These are phyloP conservation scores for Lophius americanus DNA, from an alignment of 2,797 vertebrate species.

Conservation along the genomic window DNA sequence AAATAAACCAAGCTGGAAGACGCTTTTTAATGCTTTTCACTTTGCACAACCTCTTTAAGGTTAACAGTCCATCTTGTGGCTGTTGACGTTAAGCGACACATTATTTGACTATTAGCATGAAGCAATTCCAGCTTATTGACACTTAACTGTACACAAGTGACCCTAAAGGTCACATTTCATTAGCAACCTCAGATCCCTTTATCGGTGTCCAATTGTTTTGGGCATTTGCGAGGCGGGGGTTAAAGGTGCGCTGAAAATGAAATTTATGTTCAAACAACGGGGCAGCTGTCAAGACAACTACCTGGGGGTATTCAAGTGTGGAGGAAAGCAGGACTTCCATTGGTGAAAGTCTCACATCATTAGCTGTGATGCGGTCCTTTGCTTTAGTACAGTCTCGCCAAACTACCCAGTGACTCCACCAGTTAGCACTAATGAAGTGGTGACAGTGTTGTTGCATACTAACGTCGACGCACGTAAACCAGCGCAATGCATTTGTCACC, in stretches of 20 bases:
- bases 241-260: constrained; percentile 68
- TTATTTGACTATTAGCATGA: constrained; percentile 54
- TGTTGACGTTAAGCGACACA: constrained; percentile 34
- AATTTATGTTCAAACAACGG: constrained; percentile 74
- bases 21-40: background rate
- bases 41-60: background rate
- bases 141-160: constrained; percentile 45
- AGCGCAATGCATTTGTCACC: constrained; percentile 17
- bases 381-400: constrained; percentile 27
- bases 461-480: background rate
- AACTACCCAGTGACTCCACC: constrained; percentile 43
- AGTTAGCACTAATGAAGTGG: constrained; percentile 42
- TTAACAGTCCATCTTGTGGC: constrained; percentile 20
- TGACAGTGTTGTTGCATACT: constrained; percentile 7
- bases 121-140: constrained; percentile 46
- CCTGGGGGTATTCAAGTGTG: constrained; percentile 37
- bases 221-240: constrained; percentile 63
- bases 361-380: constrained; percentile 19
- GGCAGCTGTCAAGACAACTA: constrained; percentile 71
- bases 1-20: background rate
- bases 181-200: constrained; percentile 58
- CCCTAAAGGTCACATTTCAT: constrained; percentile 68
- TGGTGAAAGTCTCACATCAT: constrained; percentile 54
- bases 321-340: constrained; percentile 27
- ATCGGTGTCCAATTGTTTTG: constrained; percentile 71